phyloP scores from a whole-genome alignment of 1,140 invertebrate species.

The Rhopalosiphum padi region DNA sequence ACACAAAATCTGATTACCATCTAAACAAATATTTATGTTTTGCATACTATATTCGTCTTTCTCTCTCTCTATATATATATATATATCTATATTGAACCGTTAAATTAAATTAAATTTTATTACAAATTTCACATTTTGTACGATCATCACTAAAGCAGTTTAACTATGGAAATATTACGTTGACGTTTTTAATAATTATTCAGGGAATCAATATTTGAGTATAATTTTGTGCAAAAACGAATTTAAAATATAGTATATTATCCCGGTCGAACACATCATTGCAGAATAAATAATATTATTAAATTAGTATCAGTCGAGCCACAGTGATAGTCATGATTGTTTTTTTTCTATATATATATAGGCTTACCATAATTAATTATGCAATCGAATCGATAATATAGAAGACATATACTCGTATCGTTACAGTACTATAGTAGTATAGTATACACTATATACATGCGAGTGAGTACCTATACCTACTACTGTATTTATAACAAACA shows the following conservation, averaged over 20 bases:
- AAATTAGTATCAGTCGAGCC: not conserved
- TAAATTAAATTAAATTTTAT: not conserved
- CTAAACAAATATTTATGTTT: not conserved
- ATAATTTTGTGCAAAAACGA: not conserved
- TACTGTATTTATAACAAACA: not conserved
- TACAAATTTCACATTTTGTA: not conserved
- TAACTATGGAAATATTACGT: not conserved
- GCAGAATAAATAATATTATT: not conserved
- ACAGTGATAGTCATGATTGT: not conserved
- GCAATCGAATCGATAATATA: not conserved
- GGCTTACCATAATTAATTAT: not conserved
- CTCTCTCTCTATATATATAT: not conserved
- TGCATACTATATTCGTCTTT: not conserved
- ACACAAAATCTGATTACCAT: conserved; percentile 7
- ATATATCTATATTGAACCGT: not conserved
- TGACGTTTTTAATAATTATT: conserved; percentile 3
- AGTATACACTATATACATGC: no score
- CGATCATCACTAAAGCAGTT: not conserved
- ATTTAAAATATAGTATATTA: not conserved
- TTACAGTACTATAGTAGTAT: no score
- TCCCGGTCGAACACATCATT: not conserved
- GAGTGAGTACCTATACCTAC: no score
- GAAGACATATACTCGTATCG: not conserved
- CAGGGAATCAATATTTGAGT: not conserved
- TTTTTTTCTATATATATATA: not conserved